Evolutionary conservation across 2,113 vertebrate genomes (phyloP).

Genomic region (Paradisaea rubra): DNA sequence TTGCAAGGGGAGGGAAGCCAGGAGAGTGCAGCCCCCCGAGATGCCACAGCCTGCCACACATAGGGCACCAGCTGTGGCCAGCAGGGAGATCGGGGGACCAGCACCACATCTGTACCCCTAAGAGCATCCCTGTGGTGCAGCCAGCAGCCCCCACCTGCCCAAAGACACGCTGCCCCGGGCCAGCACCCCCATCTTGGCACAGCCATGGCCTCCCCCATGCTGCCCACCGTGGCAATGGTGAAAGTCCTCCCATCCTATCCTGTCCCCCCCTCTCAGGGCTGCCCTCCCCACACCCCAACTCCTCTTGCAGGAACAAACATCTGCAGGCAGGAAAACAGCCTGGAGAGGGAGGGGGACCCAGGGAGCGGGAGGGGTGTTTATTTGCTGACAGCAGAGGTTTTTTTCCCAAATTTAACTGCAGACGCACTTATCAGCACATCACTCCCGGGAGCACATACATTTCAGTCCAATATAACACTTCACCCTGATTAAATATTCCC

Average conservation of each 20-base stretch:
- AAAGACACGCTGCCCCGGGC: accelerated
- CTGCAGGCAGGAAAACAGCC: not conserved
- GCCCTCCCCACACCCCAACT: not conserved
- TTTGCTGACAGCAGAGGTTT: not conserved
- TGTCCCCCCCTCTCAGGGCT: not conserved
- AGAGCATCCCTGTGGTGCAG: accelerated
- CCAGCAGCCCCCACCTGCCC: not conserved
- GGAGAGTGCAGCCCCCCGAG: not conserved
- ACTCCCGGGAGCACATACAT: not conserved
- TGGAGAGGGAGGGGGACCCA: not conserved
- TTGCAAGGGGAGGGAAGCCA: not conserved
- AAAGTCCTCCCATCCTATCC: not conserved
- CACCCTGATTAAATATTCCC: constrained; percentile 7
- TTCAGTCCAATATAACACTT: constrained; percentile 8
- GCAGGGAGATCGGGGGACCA: not conserved
- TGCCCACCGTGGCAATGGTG: not conserved
- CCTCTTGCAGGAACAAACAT: not conserved
- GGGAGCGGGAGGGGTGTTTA: not conserved
- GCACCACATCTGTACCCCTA: not conserved
- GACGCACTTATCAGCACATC: not conserved
- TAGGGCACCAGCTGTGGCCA: accelerated
- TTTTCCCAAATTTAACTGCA: not conserved
- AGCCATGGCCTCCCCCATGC: accelerated
- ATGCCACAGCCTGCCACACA: not conserved
- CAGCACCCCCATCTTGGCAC: not conserved